phyloP scores from a whole-genome alignment of 2,888 invertebrate species.

The Parnassius apollo region DNA sequence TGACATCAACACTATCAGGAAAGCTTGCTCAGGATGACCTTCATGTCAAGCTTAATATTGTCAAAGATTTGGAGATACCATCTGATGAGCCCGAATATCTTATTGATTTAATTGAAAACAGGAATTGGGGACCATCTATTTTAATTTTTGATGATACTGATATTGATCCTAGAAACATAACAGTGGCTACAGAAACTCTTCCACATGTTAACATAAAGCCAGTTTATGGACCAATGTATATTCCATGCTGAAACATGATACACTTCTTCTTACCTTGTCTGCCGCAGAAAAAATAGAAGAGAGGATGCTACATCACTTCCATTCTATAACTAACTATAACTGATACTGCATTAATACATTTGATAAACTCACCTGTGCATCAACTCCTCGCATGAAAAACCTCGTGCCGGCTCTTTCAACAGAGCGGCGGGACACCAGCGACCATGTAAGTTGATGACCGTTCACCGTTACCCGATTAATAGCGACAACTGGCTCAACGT shows the following conservation, averaged over 20 bases:
- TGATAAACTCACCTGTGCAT: conserved; percentile 77
- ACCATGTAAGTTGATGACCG: conserved; percentile 91
- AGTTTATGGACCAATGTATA: conserved; percentile 97
- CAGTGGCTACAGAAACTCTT: conserved; percentile 88
- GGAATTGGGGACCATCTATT: conserved; percentile 98
- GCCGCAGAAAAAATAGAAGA: conserved; percentile 93
- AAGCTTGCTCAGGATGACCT: conserved; percentile 98
- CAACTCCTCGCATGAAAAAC: conserved; percentile 93
- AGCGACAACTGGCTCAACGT: conserved; percentile 81
- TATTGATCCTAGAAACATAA: conserved; percentile 93
- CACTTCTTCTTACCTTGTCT: conserved; percentile 91
- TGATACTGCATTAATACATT: too few relatives aligned
- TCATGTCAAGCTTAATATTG: too few relatives aligned
- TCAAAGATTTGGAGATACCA: conserved; percentile 92
- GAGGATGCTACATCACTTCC: conserved; percentile 85
- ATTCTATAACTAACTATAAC: conserved; percentile 76
- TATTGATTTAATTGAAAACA: conserved; percentile 87
- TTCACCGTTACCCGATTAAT: conserved; percentile 91
- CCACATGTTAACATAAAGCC: conserved; percentile 96
- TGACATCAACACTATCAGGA: conserved; percentile 91
- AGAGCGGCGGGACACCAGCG: conserved; percentile 93
- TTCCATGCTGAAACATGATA: conserved; percentile 98
- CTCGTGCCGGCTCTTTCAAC: conserved; percentile 94
- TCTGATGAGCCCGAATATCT: conserved; percentile 89
- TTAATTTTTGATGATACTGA: conserved; percentile 94